phyloP scores from a whole-genome alignment of 2,113 vertebrate species.

The Chloropsis cyanopogon region DNA sequence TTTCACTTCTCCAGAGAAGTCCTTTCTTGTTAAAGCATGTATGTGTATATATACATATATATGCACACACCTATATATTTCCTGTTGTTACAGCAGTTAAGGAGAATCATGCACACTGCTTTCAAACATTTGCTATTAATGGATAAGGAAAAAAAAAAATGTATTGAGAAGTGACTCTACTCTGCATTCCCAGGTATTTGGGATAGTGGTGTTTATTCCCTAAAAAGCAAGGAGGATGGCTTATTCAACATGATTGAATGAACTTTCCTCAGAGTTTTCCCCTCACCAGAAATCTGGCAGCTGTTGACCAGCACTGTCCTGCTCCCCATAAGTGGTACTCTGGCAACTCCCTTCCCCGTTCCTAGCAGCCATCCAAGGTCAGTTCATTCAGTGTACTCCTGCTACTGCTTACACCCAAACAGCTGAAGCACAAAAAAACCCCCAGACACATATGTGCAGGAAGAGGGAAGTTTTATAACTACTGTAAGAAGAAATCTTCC shows the following conservation, averaged over 20 bases:
- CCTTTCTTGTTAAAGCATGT: background rate
- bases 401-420: background rate
- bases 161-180: background rate
- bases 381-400: background rate
- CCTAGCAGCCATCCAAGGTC: background rate
- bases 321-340: background rate
- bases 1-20: background rate
- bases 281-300: background rate
- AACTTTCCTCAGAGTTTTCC: background rate
- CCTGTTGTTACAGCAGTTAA: background rate
- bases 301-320: background rate
- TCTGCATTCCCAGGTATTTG: background rate
- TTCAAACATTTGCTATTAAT: background rate
- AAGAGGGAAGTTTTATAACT: background rate
- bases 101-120: background rate
- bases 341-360: background rate
- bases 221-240: background rate
- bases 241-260: background rate
- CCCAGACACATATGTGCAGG: background rate
- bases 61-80: background rate
- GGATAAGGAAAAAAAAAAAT: background rate
- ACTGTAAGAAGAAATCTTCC: background rate
- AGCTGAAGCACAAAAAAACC: background rate
- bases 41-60: accelerated
- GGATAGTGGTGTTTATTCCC: background rate